These are phyloP conservation scores for Octomys mimax DNA, from an alignment of 2,797 vertebrate genomes.

Conservation along the genomic window DNA sequence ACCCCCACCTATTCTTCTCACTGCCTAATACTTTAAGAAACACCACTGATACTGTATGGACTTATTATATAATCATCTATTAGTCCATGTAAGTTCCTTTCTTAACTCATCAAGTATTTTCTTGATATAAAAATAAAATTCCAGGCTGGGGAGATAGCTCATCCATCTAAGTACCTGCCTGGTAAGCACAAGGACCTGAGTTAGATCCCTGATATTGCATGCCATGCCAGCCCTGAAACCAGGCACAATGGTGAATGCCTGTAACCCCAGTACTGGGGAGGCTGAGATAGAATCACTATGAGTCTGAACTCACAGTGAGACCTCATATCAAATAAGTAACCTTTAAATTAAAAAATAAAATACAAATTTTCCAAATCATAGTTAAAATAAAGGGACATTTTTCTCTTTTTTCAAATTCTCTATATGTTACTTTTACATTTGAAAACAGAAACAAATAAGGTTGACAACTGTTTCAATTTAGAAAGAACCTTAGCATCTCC, in stretches of 20 bases:
- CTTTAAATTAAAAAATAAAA: constrained; percentile 16
- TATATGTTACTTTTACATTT: constrained; percentile 6
- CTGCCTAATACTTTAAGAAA: not conserved
- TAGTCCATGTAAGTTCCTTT: not conserved
- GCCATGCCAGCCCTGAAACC: too few species aligned
- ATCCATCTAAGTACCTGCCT: too few species aligned
- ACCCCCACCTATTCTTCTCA: not conserved
- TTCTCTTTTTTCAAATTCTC: not conserved
- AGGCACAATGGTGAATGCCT: too few species aligned
- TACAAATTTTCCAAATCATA: constrained; percentile 16
- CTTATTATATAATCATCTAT: not conserved
- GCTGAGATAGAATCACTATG: too few species aligned
- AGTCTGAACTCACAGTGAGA: too few species aligned
- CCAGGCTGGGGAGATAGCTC: not conserved
- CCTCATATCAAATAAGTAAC: too few species aligned
- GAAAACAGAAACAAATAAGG: not conserved
- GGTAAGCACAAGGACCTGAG: too few species aligned
- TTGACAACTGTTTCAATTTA: constrained; percentile 5
- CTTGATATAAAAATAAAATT: constrained; percentile 29
- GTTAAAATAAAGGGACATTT: not conserved
- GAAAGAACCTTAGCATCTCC: constrained; percentile 28
- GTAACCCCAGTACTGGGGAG: too few species aligned
- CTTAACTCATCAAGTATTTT: not conserved
- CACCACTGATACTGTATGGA: not conserved
- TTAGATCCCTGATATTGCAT: too few species aligned